Evolutionary conservation across 2,888 invertebrate species (phyloP), one percentile per base, ranked within the genome.

Genomic region (Ethmia dodecea): DNA sequence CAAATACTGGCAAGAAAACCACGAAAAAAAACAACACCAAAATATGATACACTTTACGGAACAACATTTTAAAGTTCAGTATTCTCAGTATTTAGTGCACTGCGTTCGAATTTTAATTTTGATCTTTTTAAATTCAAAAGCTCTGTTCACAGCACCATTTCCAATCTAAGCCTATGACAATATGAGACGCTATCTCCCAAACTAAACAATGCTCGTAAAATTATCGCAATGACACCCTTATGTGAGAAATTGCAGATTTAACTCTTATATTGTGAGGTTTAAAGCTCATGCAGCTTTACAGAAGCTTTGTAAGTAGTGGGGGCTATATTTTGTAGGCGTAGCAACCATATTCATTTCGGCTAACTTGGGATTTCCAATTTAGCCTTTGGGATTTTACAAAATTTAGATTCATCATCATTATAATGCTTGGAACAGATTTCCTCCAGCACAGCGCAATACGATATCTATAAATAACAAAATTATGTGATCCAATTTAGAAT

Each of bases 181-280:
- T 58, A 45, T 60, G 56, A 55, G 43, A 52, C 18, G 24, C 57
- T 59, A 57, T 61, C 60, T 52, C 53, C 48, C 43, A 49, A 59
- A 55, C 52, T 53, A 53, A 47, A 48, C 47, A 57, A 53, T 52
- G 48, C 46, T 41, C 47, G 47, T 41, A 44, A n/a, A n/a, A 36
- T 28, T 28, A 33, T 28, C 13, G 28, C 18, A 33, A 28, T 20
- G 9, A n/a, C 28, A 28, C 33, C 5, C 13, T 12, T 12, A 5
- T 9, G 3, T 12, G 13, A 5, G 3, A 13, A 31, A 13, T 13
- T 10, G 12, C n/a, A n/a, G 13, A 6, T 28, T 6, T 28, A 20
- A 13, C 33, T 18, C 18, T 33, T 28, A 20, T 33, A 2, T 1
- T n/a, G 5, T 1, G 13, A 14, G 20, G 13, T 33, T 27, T 28